Percentiles rank a stretch among this genome's conserved stretches.
Evolutionary conservation across 2,888 invertebrate species (phyloP).

Genomic region (Octodonta nipae): DNA sequence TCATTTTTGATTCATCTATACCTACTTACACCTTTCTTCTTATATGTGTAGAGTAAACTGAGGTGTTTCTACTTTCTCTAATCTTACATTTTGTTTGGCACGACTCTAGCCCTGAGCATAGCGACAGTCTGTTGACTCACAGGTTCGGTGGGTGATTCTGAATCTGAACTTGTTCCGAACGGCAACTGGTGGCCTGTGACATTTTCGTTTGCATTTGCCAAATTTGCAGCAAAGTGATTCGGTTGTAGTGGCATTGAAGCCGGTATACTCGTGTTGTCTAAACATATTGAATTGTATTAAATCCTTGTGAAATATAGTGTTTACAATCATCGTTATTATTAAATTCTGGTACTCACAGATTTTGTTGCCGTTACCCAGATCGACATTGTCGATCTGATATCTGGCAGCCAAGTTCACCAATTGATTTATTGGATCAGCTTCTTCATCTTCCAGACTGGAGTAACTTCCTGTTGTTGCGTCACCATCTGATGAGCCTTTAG

Average conservation of each 20-base stretch:
- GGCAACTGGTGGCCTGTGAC: constrained; percentile 18
- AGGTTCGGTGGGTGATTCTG: constrained; percentile 42
- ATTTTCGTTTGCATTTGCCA: constrained; percentile 4
- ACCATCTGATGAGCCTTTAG: constrained; percentile 35
- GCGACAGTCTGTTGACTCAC: constrained; percentile 36
- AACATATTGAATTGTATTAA: background rate
- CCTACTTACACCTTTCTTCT: too few relatives aligned
- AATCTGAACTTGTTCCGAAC: constrained; percentile 38
- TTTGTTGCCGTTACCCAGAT: constrained; percentile 35
- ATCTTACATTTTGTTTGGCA: constrained; percentile 29
- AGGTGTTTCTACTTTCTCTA: constrained; percentile 1
- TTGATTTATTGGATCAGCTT: constrained; percentile 34
- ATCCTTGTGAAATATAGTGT: too few relatives aligned
- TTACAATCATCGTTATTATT: too few relatives aligned
- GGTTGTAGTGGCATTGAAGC: background rate
- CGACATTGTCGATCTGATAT: constrained; percentile 33
- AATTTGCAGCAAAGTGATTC: background rate
- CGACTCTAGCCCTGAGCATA: constrained; percentile 33
- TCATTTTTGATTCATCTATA: too few relatives aligned
- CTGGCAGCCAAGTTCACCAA: constrained; percentile 32
- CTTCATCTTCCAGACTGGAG: constrained; percentile 42
- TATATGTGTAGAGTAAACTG: too few relatives aligned
- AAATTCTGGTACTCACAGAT: constrained; percentile 34
- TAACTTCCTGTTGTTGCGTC: constrained; percentile 42
- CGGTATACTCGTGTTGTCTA: constrained; percentile 3